Evolutionary conservation across 2,113 vertebrate genomes (phyloP).

Genomic region (Anser cygnoides): DNA sequence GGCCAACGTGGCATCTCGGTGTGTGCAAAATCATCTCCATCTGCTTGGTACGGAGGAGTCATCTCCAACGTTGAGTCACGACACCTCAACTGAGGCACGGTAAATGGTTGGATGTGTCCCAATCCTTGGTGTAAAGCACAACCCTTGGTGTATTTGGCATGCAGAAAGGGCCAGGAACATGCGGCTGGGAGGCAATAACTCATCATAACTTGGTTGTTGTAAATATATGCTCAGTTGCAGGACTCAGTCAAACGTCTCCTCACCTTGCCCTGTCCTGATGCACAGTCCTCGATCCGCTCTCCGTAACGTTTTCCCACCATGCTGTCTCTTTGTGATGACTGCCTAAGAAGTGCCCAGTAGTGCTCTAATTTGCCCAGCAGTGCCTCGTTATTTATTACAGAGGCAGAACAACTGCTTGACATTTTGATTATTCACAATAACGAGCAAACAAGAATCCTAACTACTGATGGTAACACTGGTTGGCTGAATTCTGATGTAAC

Average conservation of each 20-base stretch:
- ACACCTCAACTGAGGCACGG: fast-evolving
- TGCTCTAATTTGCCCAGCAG: not conserved
- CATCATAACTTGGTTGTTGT: fast-evolving
- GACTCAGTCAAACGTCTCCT: not conserved
- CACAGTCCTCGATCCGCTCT: not conserved
- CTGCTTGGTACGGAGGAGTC: not conserved
- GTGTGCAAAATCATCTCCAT: not conserved
- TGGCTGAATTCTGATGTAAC: not conserved
- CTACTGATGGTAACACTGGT: not conserved
- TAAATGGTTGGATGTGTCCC: fast-evolving
- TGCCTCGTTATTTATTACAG: not conserved
- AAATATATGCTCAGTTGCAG: fast-evolving
- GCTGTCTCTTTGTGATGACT: not conserved
- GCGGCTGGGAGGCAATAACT: fast-evolving
- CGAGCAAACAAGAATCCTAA: not conserved
- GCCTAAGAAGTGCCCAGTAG: not conserved
- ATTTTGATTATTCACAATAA: not conserved
- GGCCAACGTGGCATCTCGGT: not conserved
- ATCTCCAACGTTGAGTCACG: not conserved
- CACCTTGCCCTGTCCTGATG: not conserved
- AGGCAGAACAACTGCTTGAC: not conserved
- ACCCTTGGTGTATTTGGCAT: not conserved
- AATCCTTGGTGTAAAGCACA: not conserved
- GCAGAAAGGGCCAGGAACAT: not conserved
- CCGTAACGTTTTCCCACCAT: not conserved